phyloP scores from a whole-genome alignment of 2,888 invertebrate species.

The Eucera pruinosa region DNA sequence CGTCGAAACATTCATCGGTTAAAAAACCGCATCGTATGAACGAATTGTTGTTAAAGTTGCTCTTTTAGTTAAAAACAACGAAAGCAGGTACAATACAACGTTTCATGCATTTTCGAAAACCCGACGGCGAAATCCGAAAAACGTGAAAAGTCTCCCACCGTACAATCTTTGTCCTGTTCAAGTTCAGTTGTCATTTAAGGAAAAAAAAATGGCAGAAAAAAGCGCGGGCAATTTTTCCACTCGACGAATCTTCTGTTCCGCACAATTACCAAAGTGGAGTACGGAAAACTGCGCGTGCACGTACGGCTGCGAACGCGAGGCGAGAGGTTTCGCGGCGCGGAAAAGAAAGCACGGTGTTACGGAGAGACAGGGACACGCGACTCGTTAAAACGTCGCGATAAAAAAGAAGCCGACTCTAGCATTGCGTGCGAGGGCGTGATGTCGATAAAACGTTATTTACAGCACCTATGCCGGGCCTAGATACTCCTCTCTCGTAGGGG shows the following conservation, averaged over 20 bases:
- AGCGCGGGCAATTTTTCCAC: not conserved
- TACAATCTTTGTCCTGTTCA: constrained; percentile 1
- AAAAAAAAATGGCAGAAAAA: not conserved
- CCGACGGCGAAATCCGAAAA: no score
- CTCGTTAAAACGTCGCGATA: constrained; percentile 50
- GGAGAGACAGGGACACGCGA: constrained; percentile 41
- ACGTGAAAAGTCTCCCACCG: not conserved
- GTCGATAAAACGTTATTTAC: constrained; percentile 68
- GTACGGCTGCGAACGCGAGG: not conserved
- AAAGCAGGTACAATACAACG: no score
- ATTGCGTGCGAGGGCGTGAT: constrained; percentile 63
- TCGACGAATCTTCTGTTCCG: not conserved
- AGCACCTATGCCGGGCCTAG: constrained; percentile 52
- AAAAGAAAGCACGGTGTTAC: constrained; percentile 2
- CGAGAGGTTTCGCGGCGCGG: not conserved
- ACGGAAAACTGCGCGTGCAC: constrained; percentile 9
- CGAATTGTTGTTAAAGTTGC: no score
- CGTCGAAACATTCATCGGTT: not conserved
- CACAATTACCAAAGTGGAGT: constrained; percentile 10
- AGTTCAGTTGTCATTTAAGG: not conserved
- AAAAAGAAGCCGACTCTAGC: constrained; percentile 12
- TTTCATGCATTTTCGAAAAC: no score
- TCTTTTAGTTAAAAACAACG: no score
- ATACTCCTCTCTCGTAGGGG: constrained; percentile 42
- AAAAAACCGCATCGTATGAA: not conserved